Percentiles rank a stretch among this genome's conserved stretches.
These are phyloP conservation scores for Tyrannus savana DNA, from an alignment of 2,113 vertebrate genomes.

Conservation along the genomic window DNA sequence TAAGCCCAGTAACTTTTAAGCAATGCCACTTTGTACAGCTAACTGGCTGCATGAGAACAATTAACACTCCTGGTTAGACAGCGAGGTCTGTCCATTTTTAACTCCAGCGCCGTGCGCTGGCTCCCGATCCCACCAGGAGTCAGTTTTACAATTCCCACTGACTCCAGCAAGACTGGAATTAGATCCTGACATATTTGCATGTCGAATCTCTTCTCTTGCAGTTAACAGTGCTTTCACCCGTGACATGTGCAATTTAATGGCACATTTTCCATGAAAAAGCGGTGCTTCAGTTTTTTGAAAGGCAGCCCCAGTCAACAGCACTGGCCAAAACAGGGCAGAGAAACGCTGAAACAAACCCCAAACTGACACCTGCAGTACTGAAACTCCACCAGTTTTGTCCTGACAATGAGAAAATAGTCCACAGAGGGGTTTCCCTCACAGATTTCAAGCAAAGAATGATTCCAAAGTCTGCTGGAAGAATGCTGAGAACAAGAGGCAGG, in stretches of 20 bases:
- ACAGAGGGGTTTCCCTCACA: not conserved
- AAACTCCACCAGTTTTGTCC: not conserved
- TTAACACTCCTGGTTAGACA: not conserved
- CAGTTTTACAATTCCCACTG: not conserved
- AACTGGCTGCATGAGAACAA: not conserved
- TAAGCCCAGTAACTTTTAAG: not conserved
- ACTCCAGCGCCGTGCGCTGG: not conserved
- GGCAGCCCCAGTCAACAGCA: not conserved
- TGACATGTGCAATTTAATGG: constrained; percentile 46
- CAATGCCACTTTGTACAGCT: not conserved
- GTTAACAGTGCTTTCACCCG: not conserved
- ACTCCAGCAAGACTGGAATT: constrained; percentile 30
- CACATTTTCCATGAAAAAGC: constrained; percentile 28
- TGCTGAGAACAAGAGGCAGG: not conserved
- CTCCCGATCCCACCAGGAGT: not conserved
- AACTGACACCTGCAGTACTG: not conserved
- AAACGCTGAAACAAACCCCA: not conserved
- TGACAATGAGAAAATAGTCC: not conserved
- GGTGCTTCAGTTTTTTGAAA: not conserved
- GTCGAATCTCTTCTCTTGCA: constrained; percentile 18
- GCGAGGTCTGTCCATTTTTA: not conserved
- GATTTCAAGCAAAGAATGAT: not conserved
- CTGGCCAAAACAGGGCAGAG: not conserved
- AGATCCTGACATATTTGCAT: constrained; percentile 28
- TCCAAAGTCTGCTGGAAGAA: not conserved